Base-by-base conservation (phyloP, 2,797 vertebrate genomes). In the Urocyon cinereoargenteus region DNA sequence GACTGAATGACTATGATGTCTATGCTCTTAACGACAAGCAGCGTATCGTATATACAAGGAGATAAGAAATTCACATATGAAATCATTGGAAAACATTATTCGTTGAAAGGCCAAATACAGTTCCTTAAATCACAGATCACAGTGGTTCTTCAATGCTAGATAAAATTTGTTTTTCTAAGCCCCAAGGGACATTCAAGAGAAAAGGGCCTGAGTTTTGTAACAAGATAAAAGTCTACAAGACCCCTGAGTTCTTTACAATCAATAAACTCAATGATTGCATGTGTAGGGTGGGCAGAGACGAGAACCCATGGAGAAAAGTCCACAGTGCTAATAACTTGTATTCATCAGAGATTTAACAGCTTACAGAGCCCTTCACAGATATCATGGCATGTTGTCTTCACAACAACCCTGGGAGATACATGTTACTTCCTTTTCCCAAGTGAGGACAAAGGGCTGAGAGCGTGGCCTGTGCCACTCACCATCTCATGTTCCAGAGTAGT, bases 171-270 rank as follows among this genome's bases (percentile, higher is more conserved):
- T 87, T 90, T 96, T 85, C 61, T 90, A 66, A 68, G 79, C 21
- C 40, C 55, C 24, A 28, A 55, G 61, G 61, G 61, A 77, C 28
- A 53, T 53, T 59, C 4, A 87, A 24, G 18, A 94, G 12, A 31
- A 91, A 90, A 78, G 10, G 62, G 18, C 28, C n/a, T 59, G 70
- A 93, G 22, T 93, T 91, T 88, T 70, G 87, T 2, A 86, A 91
- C 70, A 84, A 82, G 93, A 95, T 77, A 81, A 87, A 95, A 84
- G 45, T 93, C 91, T 81, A 49, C 26, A 92, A 91, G 86, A 78
- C 53, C 64, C 24, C 59, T 45, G 53, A 57, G 21, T 91, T 82
- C 11, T 86, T 93, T 45, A 5, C 28, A 86, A 85, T 85, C 28
- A 64, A 82, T 88, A 95, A 94, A 78, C 11, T 18, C 68, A 90